Conservation (phyloP, 2,797 vertebrate species). For the Eutrigla gurnardus region DNA sequence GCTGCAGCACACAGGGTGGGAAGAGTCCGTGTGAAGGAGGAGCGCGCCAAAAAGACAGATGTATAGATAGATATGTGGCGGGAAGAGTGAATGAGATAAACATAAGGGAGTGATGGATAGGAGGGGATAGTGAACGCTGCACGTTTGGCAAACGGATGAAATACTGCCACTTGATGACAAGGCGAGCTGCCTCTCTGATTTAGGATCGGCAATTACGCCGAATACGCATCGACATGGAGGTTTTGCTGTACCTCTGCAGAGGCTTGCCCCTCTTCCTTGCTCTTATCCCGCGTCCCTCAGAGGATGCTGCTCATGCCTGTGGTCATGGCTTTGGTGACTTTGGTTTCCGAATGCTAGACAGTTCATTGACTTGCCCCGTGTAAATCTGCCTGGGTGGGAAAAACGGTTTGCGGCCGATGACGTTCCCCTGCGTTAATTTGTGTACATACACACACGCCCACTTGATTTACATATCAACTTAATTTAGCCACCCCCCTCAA, state of each 20-base stretch:
- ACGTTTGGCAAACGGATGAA: slow-evolving; percentile 38
- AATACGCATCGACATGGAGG: slow-evolving; percentile 50
- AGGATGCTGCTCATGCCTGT: slow-evolving; percentile 74
- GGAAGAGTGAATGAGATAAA: slow-evolving; percentile 14
- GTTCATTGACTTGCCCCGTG: slow-evolving; percentile 59
- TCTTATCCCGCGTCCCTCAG: slow-evolving; percentile 42
- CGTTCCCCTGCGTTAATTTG: slow-evolving; percentile 44
- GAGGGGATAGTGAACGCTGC: slow-evolving; percentile 21
- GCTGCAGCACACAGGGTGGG: slow-evolving; percentile 50
- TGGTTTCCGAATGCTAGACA: slow-evolving; percentile 65
- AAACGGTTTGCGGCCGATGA: slow-evolving; percentile 58
- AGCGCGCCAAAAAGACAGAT: slow-evolving; percentile 14
- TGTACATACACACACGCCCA: slow-evolving; percentile 34
- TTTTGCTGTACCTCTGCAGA: slow-evolving; percentile 40
- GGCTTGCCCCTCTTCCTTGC: slow-evolving; percentile 42
- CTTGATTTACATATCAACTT: slow-evolving; percentile 50
- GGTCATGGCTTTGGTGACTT: slow-evolving; percentile 68
- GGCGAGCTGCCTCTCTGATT: slow-evolving; percentile 39
- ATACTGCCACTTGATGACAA: slow-evolving; percentile 49
- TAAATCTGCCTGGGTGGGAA: slow-evolving; percentile 77
- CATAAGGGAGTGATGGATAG: slow-evolving; percentile 21
- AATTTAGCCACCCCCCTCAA: slow-evolving; percentile 1
- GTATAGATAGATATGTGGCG: background rate
- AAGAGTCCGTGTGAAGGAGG: slow-evolving; percentile 16
- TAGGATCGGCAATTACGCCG: slow-evolving; percentile 50